Evolutionary conservation across 2,113 vertebrate species (phyloP), one percentile per base, ranked within the genome.

Genomic region (Entosphenus tridentatus): DNA sequence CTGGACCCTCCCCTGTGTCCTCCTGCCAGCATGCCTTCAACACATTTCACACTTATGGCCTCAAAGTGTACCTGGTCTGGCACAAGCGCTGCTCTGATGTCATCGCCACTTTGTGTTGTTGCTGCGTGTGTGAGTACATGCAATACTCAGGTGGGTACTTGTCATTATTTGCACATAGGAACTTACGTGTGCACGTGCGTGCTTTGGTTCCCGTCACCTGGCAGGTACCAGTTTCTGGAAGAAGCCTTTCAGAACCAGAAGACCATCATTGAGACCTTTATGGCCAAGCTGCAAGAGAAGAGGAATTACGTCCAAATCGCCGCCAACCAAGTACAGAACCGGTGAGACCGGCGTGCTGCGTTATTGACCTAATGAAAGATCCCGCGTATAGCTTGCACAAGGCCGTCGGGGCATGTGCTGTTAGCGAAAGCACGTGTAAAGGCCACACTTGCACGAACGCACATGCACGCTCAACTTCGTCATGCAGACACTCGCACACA

Each of bases 171-270:
- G 1, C 39, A 39, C 39, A 39, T 39, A 39, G 39, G 39, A 39
- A 39, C 39, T 39, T 39, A 39, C 39, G 39, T 39, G 39, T 7
- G 39, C 39, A 5, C 39, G 6, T 39, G 39, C 39, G 39, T 39
- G 39, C 39, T 39, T 39, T 39, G 39, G 3, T 39, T 39, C 39
- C 39, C 39, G 39, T 39, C 39, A 5, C 39, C 4, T 76, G 68
- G 69, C 75, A 98, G 93, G 79, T 98, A 98, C 70, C 93, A 98
- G 76, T 98, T 98, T 79, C 78, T 98, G 73, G 92, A 98, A 76
- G 93, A 98, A 77, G 92, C 93, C 70, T 97, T 93, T 80, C 86
- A 90, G 77, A 95, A 95, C 78, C 93, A 97, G 75, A 98, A 97
- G 76, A 84, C 86, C 71, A 82, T 88, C 72, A 95, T 97, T 74